phyloP scores from a whole-genome alignment of 2,888 invertebrate species.

The Seladonia tumulorum region DNA sequence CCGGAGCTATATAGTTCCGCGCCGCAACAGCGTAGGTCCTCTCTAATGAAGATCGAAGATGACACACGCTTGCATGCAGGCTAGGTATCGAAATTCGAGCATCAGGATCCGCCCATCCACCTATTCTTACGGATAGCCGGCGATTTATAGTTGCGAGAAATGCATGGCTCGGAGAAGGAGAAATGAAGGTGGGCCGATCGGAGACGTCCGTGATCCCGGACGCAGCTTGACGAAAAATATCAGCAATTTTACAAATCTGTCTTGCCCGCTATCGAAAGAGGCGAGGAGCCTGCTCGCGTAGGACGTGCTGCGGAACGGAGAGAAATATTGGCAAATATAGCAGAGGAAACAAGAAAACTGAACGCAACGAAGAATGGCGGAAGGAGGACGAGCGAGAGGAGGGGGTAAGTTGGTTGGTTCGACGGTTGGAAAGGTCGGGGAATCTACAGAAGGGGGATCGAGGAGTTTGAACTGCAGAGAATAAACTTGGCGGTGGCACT shows the following conservation, averaged over 20 bases:
- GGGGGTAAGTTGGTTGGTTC: constrained; percentile 61
- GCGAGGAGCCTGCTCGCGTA: not conserved
- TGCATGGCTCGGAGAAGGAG: constrained; percentile 6
- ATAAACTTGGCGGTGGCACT: constrained; percentile 61
- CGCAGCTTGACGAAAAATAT: constrained; percentile 64
- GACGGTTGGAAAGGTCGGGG: constrained; percentile 64
- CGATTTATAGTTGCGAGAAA: constrained; percentile 14
- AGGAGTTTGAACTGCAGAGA: constrained; percentile 74
- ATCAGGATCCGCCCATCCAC: not conserved
- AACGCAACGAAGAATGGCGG: constrained; percentile 55
- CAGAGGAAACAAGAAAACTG: constrained; percentile 74
- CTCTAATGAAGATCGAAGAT: not conserved
- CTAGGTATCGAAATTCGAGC: not conserved
- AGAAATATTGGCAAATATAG: constrained; percentile 79
- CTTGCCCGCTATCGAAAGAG: constrained; percentile 53
- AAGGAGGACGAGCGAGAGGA: constrained; percentile 42
- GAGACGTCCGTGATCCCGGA: constrained; percentile 67
- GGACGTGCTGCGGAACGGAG: constrained; percentile 23
- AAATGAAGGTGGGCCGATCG: constrained; percentile 21
- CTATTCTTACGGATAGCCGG: not conserved
- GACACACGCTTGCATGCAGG: not conserved
- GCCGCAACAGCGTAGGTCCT: not conserved
- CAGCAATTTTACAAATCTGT: constrained; percentile 78
- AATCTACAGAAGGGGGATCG: constrained; percentile 62
- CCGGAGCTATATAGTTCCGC: not conserved